A percentile compares a stretch with the other conserved stretches of the same genome.
phyloP scores from a whole-genome alignment of 1,140 invertebrate genomes.

The Leptinotarsa lineolata region DNA sequence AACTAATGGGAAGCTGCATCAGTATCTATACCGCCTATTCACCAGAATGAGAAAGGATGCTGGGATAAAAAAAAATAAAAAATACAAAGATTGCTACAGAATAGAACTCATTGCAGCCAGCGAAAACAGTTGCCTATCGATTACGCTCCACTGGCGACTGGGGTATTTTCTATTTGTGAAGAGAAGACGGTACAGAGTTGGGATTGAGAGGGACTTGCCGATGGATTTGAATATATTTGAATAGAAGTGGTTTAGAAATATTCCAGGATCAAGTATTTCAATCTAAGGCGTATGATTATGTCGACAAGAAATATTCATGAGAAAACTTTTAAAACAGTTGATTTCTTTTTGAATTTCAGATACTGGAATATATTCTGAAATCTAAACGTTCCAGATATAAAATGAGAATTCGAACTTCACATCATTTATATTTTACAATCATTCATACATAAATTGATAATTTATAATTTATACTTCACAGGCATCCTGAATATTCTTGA shows the following conservation, averaged over 20 bases:
- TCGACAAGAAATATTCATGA: no score
- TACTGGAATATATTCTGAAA: no score
- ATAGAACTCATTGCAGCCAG: constrained; percentile 22
- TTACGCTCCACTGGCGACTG: constrained; percentile 16
- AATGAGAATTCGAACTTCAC: no score
- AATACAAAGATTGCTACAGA: constrained; percentile 25
- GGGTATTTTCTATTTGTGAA: constrained; percentile 7
- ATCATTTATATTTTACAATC: no score
- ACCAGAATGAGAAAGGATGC: constrained; percentile 17
- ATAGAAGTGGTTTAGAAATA: not conserved
- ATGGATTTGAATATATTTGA: constrained; percentile 12
- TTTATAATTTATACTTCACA: no score
- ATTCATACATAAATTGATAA: no score
- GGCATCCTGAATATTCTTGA: no score
- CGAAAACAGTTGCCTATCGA: constrained; percentile 26
- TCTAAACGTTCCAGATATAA: no score
- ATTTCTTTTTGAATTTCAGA: no score
- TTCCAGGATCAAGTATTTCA: no score
- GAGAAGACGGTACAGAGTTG: constrained; percentile 9
- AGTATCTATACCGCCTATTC: constrained; percentile 28
- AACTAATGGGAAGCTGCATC: constrained; percentile 24
- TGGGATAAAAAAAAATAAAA: constrained; percentile 24
- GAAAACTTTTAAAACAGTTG: no score
- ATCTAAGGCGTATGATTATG: no score
- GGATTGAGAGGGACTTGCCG: not conserved